Percentiles rank a stretch among this genome's conserved stretches.
These are phyloP conservation scores for Syngnathus rostellatus DNA, from an alignment of 2,797 vertebrate species.

Conservation along the genomic window DNA sequence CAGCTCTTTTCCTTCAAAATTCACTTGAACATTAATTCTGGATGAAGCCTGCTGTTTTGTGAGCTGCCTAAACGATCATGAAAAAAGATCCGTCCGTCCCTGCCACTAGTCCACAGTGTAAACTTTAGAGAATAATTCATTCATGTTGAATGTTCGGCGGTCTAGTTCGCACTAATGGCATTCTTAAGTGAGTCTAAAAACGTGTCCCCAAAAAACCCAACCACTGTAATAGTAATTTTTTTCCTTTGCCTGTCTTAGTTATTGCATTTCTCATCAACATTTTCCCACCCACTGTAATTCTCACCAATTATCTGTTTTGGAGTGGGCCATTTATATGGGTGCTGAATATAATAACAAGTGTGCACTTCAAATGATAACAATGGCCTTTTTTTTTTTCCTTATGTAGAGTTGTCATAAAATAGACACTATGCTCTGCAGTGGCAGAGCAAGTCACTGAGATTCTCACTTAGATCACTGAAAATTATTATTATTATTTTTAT, in stretches of 20 bases:
- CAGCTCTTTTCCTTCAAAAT: neutral
- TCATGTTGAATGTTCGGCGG: too few species aligned
- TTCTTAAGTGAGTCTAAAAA: too few species aligned
- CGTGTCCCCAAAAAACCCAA: too few species aligned
- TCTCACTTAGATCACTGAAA: neutral
- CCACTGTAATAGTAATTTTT: too few species aligned
- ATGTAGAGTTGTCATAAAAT: constrained; percentile 12
- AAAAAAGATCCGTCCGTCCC: neutral
- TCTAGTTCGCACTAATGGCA: too few species aligned
- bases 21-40: neutral
- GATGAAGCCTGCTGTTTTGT: neutral
- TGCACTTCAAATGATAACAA: neutral
- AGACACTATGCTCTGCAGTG: neutral
- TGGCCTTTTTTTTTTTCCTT: constrained; percentile 5
- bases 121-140: too few species aligned
- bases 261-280: constrained; percentile 1
- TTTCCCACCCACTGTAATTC: constrained; percentile 8
- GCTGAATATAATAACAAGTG: constrained; percentile 9
- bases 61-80: neutral
- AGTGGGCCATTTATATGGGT: constrained; percentile 2
- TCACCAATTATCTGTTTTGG: constrained; percentile 20
- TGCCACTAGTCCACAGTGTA: too few species aligned
- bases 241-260: too few species aligned
- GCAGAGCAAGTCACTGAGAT: neutral
- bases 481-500: too few species aligned